Percentiles rank a stretch among this genome's conserved stretches.
These are phyloP conservation scores for Amphilophus citrinellus DNA, from an alignment of 2,113 vertebrate species.

Conservation along the genomic window DNA sequence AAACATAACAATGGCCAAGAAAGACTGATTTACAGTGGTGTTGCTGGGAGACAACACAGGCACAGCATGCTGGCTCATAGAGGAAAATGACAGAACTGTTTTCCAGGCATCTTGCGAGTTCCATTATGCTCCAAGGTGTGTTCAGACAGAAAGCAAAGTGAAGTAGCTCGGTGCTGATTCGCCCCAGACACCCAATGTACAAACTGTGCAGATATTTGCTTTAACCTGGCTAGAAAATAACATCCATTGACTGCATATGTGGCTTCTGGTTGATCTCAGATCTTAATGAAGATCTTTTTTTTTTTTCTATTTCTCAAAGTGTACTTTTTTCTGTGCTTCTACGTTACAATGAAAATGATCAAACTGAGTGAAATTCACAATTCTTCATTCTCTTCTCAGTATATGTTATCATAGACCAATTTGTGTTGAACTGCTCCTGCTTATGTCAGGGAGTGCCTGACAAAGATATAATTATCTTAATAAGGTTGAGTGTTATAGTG, in stretches of 20 bases:
- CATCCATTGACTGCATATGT: not conserved
- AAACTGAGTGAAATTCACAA: no score
- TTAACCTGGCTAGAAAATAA: not conserved
- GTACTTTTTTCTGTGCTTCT: not conserved
- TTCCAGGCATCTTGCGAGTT: not conserved
- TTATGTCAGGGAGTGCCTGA: not conserved
- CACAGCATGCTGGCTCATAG: not conserved
- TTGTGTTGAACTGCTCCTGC: no score
- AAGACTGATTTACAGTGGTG: not conserved
- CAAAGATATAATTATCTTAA: not conserved
- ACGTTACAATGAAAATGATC: not conserved
- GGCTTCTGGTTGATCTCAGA: not conserved
- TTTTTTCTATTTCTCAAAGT: no score
- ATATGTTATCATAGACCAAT: no score
- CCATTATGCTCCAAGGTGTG: not conserved
- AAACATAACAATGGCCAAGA: not conserved
- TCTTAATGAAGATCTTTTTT: not conserved
- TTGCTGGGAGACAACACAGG: not conserved
- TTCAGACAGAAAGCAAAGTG: conserved; percentile 11
- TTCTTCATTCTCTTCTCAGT: no score
- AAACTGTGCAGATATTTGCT: not conserved
- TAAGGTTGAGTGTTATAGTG: not conserved
- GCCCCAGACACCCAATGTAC: not conserved
- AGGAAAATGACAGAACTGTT: not conserved
- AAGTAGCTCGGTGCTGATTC: not conserved